Base-by-base conservation (phyloP, 2,113 vertebrate genomes). In the Nothoprocta perdicaria region DNA sequence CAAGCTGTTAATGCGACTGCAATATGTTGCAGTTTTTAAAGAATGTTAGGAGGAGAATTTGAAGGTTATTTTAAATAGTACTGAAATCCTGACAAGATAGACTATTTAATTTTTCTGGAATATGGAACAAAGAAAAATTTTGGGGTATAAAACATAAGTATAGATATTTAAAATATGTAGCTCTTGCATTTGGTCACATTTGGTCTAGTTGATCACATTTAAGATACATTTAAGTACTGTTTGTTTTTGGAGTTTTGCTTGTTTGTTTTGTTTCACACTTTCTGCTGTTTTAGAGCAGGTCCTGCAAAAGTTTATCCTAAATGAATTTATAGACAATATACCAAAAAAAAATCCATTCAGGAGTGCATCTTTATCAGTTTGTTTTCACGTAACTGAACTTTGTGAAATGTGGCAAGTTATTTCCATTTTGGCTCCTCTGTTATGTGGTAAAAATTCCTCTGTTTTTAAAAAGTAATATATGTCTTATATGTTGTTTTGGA, bases 51-150 rank as follows among this genome's bases (percentile, higher is more conserved):
- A 55, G 22, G 86, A n/a, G 67, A 26, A 84, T 89, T 88, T 84
- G 50, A 45, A 92, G 31, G 38, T 86, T 80, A 83, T 83, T 86
- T 80, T 71, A 61, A 84, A 55, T 76, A 91, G 53, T 89, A 75
- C 48, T 35, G 23, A 66, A 87, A 50, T 82, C 40, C 29, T 91
- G 63, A 62, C 79, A 73, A 31, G n/a, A 76, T 68, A 35, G 45
- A 80, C 23, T 52, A 38, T 73, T 48, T 43, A 3, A 4, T 38
- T 91, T 88, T 72, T 84, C 21, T 72, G 13, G 81, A 84, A 55
- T 40, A 81, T 13, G 67, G 67, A 90, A 84, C 52, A 69, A 65
- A 89, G 65, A 1, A 26, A 85, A 93, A 85, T 66, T 46, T 62
- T 1, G 66, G 41, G 46, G 52, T 78, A 50, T 86, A 62, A 80